These are phyloP conservation scores for Nebria brevicollis DNA, from an alignment of 2,888 invertebrate species.

Conservation along the genomic window DNA sequence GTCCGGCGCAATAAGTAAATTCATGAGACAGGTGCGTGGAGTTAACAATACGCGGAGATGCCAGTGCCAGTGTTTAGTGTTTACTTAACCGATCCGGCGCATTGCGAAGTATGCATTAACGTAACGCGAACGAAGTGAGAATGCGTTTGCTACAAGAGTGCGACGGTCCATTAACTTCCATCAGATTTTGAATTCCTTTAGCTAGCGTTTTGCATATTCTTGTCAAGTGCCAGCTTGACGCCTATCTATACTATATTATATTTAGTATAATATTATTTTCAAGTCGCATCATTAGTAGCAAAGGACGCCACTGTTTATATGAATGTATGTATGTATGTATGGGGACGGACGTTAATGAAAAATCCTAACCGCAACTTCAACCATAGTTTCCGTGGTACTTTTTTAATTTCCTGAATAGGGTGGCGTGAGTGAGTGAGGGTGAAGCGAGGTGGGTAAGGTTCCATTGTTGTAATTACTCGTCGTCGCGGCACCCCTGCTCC, in stretches of 20 bases:
- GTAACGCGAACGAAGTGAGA: not conserved
- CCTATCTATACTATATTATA: too few relatives aligned
- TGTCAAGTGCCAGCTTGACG: too few relatives aligned
- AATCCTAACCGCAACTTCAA: constrained; percentile 26
- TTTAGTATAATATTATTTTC: too few relatives aligned
- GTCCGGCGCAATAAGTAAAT: too few relatives aligned
- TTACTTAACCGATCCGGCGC: constrained; percentile 5
- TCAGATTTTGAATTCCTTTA: constrained; percentile 1
- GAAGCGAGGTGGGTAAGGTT: constrained; percentile 15
- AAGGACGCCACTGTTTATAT: not conserved
- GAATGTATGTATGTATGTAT: too few relatives aligned
- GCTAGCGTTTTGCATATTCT: not conserved
- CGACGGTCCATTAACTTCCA: constrained; percentile 17
- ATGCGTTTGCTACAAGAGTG: constrained; percentile 6
- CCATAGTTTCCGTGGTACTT: constrained; percentile 47
- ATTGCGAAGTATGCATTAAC: constrained; percentile 11
- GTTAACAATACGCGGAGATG: not conserved
- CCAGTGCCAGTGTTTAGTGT: not conserved
- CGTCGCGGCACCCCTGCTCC: constrained; percentile 31
- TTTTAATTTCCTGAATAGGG: constrained; percentile 48
- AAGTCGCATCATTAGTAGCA: not conserved
- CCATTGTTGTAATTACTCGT: constrained; percentile 57
- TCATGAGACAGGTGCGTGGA: constrained; percentile 6
- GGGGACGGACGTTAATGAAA: constrained; percentile 17
- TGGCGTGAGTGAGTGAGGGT: constrained; percentile 7